Base-by-base conservation (phyloP, 1,140 invertebrate species). In the Acromyrmex charruanus region DNA sequence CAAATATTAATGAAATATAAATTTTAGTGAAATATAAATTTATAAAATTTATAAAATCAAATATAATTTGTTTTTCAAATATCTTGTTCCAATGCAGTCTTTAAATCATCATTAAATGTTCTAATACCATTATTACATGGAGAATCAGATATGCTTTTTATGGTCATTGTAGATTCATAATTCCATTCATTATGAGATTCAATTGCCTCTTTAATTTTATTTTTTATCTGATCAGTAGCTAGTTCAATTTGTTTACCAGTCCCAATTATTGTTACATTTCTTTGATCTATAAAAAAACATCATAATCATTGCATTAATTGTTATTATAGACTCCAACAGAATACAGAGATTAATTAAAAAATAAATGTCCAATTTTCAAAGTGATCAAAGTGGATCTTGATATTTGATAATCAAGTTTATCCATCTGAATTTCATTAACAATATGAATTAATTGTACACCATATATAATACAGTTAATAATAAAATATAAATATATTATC, bases 201-300 rank as follows among this genome's bases (percentile, higher is more conserved):
- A 65, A 95, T 93, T 69, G 96, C 96, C 91, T 97, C 95, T 72
- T 95, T 91, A 44, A 97, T 95, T 90, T 96, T 96, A 51, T 97
- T 96, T 88, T 97, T 95, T 59, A 98, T 96, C 68, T 96, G 89
- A 53, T 93, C 92, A 88, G 96, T 94, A 2, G 97, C 97, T 53
- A 95, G 87, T 61, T 95, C 92, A 61, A 97, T 96, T 90, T 97
- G 96, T 87, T 96, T 95, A 63, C 94, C 88, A 59, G 95, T 96
- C 16, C 97, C 97, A 80, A 96, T 96, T 28, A 97, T 95, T 58
- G 94, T 95, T 18, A 97, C 89, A 87, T 94, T 95, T 93, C 93
- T 93, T 92, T 94, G 3, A 21, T 49, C 77, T 58, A 68, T 58
- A 65, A 14, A 39, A 16, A 28, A 51, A 91, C 31, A 31, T 7